Evolutionary conservation across 2,113 vertebrate genomes (phyloP), one percentile per base, ranked within the genome.

Genomic region (Catagonus wagneri): DNA sequence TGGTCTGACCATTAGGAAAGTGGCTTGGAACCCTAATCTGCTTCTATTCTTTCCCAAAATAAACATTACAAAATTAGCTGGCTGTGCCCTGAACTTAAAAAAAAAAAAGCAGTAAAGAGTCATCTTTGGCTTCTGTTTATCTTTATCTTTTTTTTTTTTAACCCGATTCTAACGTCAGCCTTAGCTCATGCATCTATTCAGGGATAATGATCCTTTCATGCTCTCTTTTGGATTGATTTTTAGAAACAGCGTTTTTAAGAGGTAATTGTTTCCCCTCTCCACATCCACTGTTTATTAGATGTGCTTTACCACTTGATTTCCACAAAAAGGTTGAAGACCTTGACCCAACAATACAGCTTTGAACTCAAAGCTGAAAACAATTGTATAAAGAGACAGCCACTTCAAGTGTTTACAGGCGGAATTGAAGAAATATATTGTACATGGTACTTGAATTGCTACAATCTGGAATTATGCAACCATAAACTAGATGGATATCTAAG

Each of bases 41-140:
- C 23, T 76, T 94, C 91, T 92, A 94, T 94, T 98, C 90, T 95
- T 97, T 97, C 74, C 94, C 25, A 58, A 89, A 88, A 91, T 69
- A 93, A 92, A 90, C 95, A 95, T 87, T 22, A 72, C 8, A 88
- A 58, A 95, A 92, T 52, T 96, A 87, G 96, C 89, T 96, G 95
- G 92, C 97, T 95, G 97, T 97, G 95, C 66, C 65, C 60, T 66
- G 91, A 95, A 96, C 52, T 83, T 25, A 56, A 79, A 88, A 93
- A 95, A 91, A 90, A 94, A 94, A 90, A 92, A 92, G 83, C 86
- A 96, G 76, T 91, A 93, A 95, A 75, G 89, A 98, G 94, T 97
- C 89, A 95, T 97, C 87, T 93, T 96, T 96, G 96, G 97, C 44
- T 54, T 95, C 86, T 94, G 94, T 97, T 97, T 95, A 91, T 93